phyloP scores from a whole-genome alignment of 2,888 invertebrate species.

The Morpho achilles region DNA sequence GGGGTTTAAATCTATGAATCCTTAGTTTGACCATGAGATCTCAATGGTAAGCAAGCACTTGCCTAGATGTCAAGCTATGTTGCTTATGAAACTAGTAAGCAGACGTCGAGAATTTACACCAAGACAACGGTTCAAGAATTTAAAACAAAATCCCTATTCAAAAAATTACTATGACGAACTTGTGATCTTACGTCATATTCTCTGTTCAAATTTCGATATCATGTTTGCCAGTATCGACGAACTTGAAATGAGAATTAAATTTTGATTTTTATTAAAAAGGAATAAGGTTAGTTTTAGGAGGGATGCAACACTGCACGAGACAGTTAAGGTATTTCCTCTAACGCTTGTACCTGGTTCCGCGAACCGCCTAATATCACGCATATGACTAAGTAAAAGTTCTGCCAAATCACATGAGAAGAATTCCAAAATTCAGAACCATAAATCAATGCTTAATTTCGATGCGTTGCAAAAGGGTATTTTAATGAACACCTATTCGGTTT shows the following conservation, averaged over 20 bases:
- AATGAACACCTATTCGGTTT: too few relatives aligned
- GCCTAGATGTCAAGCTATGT: too few relatives aligned
- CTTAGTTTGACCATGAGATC: too few relatives aligned
- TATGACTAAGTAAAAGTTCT: conserved; percentile 41
- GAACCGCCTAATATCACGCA: conserved; percentile 43
- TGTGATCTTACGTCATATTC: conserved; percentile 5
- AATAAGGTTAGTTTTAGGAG: conserved; percentile 1
- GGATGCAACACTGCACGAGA: conserved; percentile 3
- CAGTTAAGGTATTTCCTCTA: conserved; percentile 53
- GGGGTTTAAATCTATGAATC: too few relatives aligned
- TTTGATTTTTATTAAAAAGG: neutral
- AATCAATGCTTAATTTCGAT: conserved; percentile 9
- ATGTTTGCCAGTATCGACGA: neutral
- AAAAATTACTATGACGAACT: too few relatives aligned
- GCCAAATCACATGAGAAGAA: conserved; percentile 42
- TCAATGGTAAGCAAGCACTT: too few relatives aligned
- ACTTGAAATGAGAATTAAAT: neutral
- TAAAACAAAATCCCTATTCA: too few relatives aligned
- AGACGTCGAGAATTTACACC: too few relatives aligned
- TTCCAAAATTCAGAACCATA: conserved; percentile 19
- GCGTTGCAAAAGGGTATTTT: too few relatives aligned
- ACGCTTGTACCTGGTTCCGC: conserved; percentile 46
- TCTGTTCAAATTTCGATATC: neutral
- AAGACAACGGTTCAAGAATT: too few relatives aligned
- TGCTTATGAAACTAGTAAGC: too few relatives aligned